These are phyloP conservation scores for Champsocephalus gunnari DNA, from an alignment of 2,797 vertebrate genomes.

Conservation along the genomic window DNA sequence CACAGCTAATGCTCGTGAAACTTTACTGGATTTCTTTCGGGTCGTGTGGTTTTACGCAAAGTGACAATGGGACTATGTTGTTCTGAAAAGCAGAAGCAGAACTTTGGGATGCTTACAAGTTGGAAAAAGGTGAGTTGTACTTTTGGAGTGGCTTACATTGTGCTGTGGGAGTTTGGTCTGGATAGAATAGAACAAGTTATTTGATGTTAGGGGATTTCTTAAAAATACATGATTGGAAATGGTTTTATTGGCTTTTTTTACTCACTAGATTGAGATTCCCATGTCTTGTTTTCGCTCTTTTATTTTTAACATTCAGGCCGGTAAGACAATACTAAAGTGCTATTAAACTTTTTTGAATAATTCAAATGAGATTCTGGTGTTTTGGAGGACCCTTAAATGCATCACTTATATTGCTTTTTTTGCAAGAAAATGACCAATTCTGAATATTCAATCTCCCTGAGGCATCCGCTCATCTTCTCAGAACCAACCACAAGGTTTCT, in stretches of 20 bases:
- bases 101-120: slow-evolving; percentile 62
- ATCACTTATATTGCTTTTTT: not conserved
- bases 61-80: slow-evolving; percentile 82
- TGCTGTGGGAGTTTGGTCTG: slow-evolving; percentile 3
- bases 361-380: slow-evolving; percentile 2
- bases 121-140: slow-evolving; percentile 79
- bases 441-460: slow-evolving; percentile 35
- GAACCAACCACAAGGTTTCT: slow-evolving; percentile 17
- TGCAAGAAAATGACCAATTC: not conserved
- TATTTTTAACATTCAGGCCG: not conserved
- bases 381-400: not conserved
- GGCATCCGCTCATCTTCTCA: slow-evolving; percentile 11
- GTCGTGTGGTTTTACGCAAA: slow-evolving; percentile 32
- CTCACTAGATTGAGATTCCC: not conserved
- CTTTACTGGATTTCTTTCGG: slow-evolving; percentile 49
- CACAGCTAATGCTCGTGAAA: slow-evolving; percentile 13
- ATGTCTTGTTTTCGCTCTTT: not conserved
- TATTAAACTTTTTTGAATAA: not conserved
- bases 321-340: not conserved
- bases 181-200: not conserved
- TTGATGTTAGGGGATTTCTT: not conserved
- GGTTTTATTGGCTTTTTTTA: not conserved
- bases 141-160: slow-evolving; percentile 3
- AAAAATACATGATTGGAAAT: not conserved
- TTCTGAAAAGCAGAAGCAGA: slow-evolving; percentile 74